Conservation (phyloP, 2,113 vertebrate genomes). For the Alouatta palliata region DNA sequence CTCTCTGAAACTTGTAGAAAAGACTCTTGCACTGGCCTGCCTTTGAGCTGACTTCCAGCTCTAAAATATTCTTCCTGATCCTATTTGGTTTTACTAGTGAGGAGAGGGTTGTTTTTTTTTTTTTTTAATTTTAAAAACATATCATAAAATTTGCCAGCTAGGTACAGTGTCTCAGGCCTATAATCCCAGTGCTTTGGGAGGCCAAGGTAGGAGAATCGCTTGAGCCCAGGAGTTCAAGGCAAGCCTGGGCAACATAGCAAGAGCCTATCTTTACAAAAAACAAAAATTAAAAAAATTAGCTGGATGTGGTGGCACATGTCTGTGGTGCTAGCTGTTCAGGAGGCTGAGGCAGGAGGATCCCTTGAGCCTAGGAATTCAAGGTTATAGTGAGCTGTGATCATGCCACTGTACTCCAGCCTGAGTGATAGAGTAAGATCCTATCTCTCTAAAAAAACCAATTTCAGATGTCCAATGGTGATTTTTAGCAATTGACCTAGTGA, state of each 20-base stretch:
- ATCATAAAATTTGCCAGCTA: not conserved
- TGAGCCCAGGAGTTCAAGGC: not conserved
- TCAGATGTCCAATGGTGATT: not conserved
- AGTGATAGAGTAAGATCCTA: not conserved
- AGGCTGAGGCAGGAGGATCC: not conserved
- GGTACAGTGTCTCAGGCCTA: not conserved
- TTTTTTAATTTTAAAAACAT: not conserved
- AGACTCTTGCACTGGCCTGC: not conserved
- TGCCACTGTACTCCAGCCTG: not conserved
- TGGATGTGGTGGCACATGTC: not conserved
- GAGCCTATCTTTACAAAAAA: not conserved
- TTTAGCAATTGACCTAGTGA: not conserved
- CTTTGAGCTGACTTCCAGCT: not conserved
- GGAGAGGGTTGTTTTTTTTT: too few species aligned
- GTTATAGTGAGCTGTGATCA: not conserved
- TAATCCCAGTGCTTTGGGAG: not conserved
- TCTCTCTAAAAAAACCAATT: not conserved
- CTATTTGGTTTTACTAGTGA: not conserved
- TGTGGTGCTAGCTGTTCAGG: not conserved
- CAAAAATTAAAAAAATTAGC: not conserved
- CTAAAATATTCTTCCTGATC: not conserved
- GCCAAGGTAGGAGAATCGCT: not conserved
- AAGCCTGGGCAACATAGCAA: not conserved
- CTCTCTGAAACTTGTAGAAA: not conserved
- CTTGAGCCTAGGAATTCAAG: not conserved